Evolutionary conservation across 2,113 vertebrate species (phyloP).

Genomic region (Trogon melanurus): DNA sequence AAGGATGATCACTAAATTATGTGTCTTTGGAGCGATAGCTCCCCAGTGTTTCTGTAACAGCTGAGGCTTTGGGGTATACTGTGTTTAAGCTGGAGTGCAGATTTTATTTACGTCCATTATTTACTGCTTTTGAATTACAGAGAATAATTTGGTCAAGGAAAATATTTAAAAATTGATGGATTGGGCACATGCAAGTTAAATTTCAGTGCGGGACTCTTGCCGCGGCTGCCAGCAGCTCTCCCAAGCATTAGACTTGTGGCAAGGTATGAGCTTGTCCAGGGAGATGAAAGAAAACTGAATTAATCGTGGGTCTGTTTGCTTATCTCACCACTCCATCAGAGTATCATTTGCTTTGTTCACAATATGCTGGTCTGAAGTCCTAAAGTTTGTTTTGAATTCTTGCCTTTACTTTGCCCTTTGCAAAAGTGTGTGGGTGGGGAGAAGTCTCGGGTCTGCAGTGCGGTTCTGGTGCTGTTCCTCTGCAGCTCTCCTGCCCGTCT

Average conservation of each 20-base stretch:
- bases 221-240: not conserved
- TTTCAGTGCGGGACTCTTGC: not conserved
- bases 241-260: not conserved
- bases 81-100: not conserved
- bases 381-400: not conserved
- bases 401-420: not conserved
- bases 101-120: not conserved
- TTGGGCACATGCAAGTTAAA: not conserved
- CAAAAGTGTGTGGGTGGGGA: rapidly evolving
- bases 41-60: not conserved
- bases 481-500: not conserved
- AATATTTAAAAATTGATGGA: not conserved
- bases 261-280: not conserved
- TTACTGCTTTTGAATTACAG: not conserved
- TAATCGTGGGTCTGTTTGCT: not conserved
- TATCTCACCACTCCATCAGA: not conserved
- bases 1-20: not conserved
- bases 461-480: not conserved
- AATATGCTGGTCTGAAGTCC: not conserved
- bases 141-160: not conserved
- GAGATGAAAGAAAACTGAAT: not conserved
- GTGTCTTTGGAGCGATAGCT: not conserved
- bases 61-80: not conserved
- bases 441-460: not conserved
- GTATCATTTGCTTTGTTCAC: not conserved